Evolutionary conservation across 2,797 vertebrate species (phyloP).

Genomic region (Notoglanidium macrostoma): DNA sequence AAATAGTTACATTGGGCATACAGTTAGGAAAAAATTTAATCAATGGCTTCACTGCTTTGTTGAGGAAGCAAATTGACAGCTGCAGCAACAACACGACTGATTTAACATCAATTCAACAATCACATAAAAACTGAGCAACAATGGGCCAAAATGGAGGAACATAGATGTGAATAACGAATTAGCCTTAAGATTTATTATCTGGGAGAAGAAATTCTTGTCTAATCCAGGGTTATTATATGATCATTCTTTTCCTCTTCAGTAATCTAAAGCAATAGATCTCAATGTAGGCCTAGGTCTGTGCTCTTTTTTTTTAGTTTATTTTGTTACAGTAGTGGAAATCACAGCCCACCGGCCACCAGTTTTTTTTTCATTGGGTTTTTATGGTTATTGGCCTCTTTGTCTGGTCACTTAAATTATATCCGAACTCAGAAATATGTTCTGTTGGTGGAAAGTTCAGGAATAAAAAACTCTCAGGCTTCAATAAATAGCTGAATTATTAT

Average conservation of each 20-base stretch:
- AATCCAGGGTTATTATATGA: conserved; percentile 11
- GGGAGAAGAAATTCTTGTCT: conserved; percentile 5
- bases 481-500: background rate
- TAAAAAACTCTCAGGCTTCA: background rate
- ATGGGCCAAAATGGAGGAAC: background rate
- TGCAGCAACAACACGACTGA: background rate
- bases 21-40: background rate
- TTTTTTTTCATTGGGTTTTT: background rate
- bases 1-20: background rate
- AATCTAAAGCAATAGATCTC: background rate
- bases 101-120: background rate
- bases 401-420: background rate
- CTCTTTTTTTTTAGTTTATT: background rate
- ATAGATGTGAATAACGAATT: background rate
- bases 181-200: conserved; percentile 5
- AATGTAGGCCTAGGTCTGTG: background rate
- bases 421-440: background rate
- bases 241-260: background rate
- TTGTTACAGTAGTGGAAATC: background rate
- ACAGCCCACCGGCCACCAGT: background rate
- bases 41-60: conserved; percentile 1
- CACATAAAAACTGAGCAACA: background rate
- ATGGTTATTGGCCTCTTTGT: background rate
- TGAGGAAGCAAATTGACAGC: background rate
- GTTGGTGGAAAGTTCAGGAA: background rate